A percentile compares a stretch with the other conserved stretches of the same genome.
Evolutionary conservation across 1,140 invertebrate species (phyloP).

Genomic region (Apis florea): DNA sequence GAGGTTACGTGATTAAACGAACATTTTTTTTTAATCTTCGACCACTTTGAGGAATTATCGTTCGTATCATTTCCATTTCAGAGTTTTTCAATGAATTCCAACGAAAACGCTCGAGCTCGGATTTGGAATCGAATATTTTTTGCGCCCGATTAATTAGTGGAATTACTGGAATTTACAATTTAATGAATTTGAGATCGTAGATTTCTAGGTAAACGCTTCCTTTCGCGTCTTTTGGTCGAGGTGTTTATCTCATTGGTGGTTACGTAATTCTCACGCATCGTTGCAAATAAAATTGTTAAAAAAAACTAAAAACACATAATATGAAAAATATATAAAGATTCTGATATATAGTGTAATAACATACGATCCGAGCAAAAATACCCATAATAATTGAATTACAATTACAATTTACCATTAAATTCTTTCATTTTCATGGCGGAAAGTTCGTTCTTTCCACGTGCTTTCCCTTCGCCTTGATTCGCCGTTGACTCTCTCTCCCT

Average conservation of each 20-base stretch:
- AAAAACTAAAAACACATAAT: too few species aligned
- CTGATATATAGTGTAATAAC: too few species aligned
- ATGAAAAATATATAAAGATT: too few species aligned
- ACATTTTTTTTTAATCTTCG: conserved; percentile 9
- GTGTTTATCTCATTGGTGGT: neutral
- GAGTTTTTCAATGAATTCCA: conserved; percentile 20
- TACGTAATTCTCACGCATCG: too few species aligned
- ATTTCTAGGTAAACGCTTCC: neutral
- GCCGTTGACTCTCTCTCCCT: conserved; percentile 28
- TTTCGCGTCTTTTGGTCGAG: neutral
- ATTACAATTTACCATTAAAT: neutral
- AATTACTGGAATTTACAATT: neutral
- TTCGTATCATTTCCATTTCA: neutral
- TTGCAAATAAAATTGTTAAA: too few species aligned
- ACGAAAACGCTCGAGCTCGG: neutral
- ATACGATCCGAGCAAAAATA: too few species aligned
- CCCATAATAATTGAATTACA: too few species aligned
- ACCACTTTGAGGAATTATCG: neutral
- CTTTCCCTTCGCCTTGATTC: conserved; percentile 10
- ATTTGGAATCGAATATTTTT: conserved; percentile 11
- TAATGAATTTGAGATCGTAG: neutral
- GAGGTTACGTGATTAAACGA: neutral
- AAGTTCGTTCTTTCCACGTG: neutral
- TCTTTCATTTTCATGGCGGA: neutral
- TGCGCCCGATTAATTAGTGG: neutral